Base-by-base conservation (phyloP, 1,140 invertebrate genomes). In the Meloidogyne chitwoodi region DNA sequence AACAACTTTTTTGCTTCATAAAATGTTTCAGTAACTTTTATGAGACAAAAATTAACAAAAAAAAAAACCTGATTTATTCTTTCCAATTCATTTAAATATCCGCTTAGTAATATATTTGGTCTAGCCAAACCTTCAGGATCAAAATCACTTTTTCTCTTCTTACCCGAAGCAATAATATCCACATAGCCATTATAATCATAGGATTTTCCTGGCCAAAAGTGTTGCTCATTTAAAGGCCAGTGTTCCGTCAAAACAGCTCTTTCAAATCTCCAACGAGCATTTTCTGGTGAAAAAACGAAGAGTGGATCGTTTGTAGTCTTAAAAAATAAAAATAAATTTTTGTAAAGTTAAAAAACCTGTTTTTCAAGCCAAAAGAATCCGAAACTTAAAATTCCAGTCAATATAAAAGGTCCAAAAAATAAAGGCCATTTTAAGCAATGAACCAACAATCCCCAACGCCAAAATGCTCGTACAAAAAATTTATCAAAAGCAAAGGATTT, bases 151-250 rank as follows among this genome's bases (percentile, higher is more conserved):
- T 56, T 56, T 24, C 16, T 69, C 38, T 66, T 78, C 62, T 44
- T 83, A 41, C 79, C 83, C 6, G 82, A 81, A 38, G 80, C 84
- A 34, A 87, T 84, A 26, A 86, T 81, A 78, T 86, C 85, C 12
- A 85, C 82, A 69, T 85, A 85, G 26, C 84, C 83, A 61, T 80
- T 72, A 19, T 83, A 80, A 68, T 86, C 84, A 74, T 84, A 85
- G 64, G 82, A 84, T 66, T 87, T 86, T 31, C 85, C 85, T 10
- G 85, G 85, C 84, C 84, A 86, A 62, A 86, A 86, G 6, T 77
- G 73, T 27, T 87, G 78, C 64, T 86, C 85, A 63, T 85, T 77
- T 22, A 87, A 69, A 2, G 85, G 85, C 85, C 85, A 86, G 63
- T 86, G 83, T 48, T 85, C 74, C 14, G 82, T 70, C 1, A 86